These are phyloP conservation scores for Cephalophus harveyi DNA, from an alignment of 2,113 vertebrate species.

Conservation along the genomic window DNA sequence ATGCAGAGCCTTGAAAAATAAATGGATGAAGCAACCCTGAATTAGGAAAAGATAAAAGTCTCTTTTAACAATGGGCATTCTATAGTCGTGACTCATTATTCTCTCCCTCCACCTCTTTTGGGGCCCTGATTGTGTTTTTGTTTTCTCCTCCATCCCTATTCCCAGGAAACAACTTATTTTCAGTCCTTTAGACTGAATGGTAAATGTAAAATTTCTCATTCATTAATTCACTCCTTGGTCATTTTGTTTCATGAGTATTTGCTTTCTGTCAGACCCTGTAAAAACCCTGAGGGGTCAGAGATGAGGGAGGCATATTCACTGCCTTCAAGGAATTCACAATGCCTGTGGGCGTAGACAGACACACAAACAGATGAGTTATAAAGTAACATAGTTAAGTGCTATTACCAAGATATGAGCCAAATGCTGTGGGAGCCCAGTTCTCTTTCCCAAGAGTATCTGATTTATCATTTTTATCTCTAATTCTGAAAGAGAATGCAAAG, in stretches of 20 bases:
- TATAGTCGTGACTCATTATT: background rate
- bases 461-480: constrained; percentile 65
- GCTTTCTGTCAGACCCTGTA: constrained; percentile 1
- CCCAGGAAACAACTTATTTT: background rate
- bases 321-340: constrained; percentile 42
- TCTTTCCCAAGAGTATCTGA: constrained; percentile 30
- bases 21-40: background rate
- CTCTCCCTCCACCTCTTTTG: background rate
- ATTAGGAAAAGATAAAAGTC: background rate
- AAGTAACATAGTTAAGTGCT: constrained; percentile 35
- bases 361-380: constrained; percentile 50
- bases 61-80: constrained; percentile 2
- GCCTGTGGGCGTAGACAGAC: background rate
- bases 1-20: background rate
- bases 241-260: background rate
- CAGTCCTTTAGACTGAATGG: background rate
- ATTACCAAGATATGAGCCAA: constrained; percentile 39
- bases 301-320: background rate
- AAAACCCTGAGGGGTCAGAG: constrained; percentile 9
- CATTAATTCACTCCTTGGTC: background rate
- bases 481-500: constrained; percentile 38
- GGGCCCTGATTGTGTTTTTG: background rate
- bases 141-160: background rate
- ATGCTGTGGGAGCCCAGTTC: constrained; percentile 38
- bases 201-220: constrained; percentile 10